Evolutionary conservation across 2,113 vertebrate species (phyloP).

Genomic region (Rhinopomastus cyanomelas): DNA sequence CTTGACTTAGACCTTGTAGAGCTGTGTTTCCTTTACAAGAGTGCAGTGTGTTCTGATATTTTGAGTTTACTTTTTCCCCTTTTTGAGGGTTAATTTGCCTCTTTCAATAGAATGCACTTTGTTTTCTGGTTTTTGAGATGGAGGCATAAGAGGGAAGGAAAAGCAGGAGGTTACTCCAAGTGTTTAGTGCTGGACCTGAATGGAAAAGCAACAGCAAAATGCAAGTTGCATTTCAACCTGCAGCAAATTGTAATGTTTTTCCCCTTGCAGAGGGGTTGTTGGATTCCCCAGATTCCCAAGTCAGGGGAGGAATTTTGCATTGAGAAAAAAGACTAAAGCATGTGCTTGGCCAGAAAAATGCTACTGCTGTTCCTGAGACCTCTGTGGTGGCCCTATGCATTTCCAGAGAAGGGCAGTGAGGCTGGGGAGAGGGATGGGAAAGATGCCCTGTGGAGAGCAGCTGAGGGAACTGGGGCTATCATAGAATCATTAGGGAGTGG

Average conservation of each 20-base stretch:
- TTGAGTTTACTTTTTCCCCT: background rate
- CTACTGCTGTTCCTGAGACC: background rate
- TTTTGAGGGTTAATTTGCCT: background rate
- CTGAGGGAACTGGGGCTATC: no score
- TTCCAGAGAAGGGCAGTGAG: no score
- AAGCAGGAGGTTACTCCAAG: background rate
- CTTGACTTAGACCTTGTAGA: conserved; percentile 33
- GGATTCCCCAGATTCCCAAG: background rate
- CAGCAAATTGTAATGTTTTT: background rate
- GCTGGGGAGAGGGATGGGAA: no score
- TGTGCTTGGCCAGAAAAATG: background rate
- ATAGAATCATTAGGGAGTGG: no score
- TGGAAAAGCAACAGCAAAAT: background rate
- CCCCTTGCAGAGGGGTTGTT: background rate
- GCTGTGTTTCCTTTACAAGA: background rate
- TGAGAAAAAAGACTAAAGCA: background rate
- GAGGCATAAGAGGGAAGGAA: background rate
- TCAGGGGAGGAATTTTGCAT: background rate
- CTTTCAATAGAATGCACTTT: background rate
- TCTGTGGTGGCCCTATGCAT: no score
- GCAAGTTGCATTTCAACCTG: background rate
- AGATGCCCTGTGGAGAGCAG: no score
- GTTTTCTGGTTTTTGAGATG: background rate
- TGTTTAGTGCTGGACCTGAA: background rate
- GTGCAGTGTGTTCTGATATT: background rate